Evolutionary conservation across 2,113 vertebrate genomes (phyloP), one percentile per base, ranked within the genome.

Genomic region (Nannospalax galili): DNA sequence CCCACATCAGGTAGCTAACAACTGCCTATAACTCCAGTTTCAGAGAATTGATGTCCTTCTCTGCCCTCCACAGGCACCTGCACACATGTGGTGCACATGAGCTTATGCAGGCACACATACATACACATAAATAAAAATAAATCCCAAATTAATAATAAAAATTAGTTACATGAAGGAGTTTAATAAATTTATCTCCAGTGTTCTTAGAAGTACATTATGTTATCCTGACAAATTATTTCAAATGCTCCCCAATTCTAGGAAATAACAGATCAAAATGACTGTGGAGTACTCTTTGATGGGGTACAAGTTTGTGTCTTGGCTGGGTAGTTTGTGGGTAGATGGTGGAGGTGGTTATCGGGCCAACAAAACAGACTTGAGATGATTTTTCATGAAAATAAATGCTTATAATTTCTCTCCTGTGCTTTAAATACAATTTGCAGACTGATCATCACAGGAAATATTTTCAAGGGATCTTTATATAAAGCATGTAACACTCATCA

Each of bases 91-190:
- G 58, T 10, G 16, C 1, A 48, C 28, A 77, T 77, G 30, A 77
- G 48, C 30, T 20, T 32, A 52, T 1, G 52, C 26, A 35, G 30
- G 32, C 28, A 52, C 14, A 75, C 42, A 56, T 35, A 80, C 10
- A 30, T 35, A 37, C 35, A 60, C 32, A 74, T 5, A 24, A 22
- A 20, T 56, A 58, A 22, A n/a, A 42, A 42, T 42, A 24, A 80
- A 62, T 2, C 37, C 12, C 30, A 82, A 42, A 64, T 15, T 37
- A 81, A 62, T n/a, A 40, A 9, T 40, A 40, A 40, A 52, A 60
- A 40, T 90, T 64, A 92, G 62, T 82, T 73, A 67, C 92, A 93
- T 92, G 93, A 95, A 94, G 64, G 14, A 80, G 62, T 85, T 94
- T 90, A 94, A 60, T 88, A 72, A 96, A 80, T 73, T 84, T 52